Percentiles rank a stretch among this genome's conserved stretches.
Conservation (phyloP, 2,113 vertebrate species). For the Equus quagga region DNA sequence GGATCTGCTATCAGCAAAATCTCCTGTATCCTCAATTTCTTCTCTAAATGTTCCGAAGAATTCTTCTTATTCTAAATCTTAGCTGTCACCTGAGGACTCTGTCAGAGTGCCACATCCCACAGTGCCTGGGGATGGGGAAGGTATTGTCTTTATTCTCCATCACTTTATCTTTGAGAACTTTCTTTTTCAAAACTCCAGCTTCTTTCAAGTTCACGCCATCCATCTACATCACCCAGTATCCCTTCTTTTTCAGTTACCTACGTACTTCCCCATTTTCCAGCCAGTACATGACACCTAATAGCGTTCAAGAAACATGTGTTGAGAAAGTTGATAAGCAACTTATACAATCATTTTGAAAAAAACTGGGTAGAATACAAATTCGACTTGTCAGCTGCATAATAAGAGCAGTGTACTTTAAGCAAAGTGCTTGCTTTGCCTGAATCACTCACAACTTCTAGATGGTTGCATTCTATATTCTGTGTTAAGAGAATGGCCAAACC, state of each 20-base stretch:
- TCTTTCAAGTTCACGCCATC: not conserved
- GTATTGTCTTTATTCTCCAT: not conserved
- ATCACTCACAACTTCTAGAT: not conserved
- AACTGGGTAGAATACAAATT: not conserved
- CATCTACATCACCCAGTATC: not conserved
- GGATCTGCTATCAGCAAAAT: not conserved
- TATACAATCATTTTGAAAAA: not conserved
- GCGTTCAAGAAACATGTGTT: not conserved
- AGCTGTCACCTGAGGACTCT: not conserved
- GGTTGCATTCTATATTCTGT: not conserved
- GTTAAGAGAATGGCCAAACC: constrained; percentile 24
- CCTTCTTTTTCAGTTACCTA: not conserved
- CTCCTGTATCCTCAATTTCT: not conserved
- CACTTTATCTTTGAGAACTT: not conserved
- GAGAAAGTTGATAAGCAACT: not conserved
- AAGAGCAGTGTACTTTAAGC: not conserved
- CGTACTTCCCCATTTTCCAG: not conserved
- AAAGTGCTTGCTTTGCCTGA: not conserved
- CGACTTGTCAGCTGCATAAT: not conserved
- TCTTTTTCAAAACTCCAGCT: not conserved
- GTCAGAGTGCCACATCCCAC: not conserved
- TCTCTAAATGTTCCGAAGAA: not conserved
- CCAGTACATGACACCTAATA: not conserved
- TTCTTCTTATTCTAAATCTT: not conserved
- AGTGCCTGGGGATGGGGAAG: not conserved